Evolutionary conservation across 2,888 invertebrate species (phyloP).

Genomic region (Autographa gamma): DNA sequence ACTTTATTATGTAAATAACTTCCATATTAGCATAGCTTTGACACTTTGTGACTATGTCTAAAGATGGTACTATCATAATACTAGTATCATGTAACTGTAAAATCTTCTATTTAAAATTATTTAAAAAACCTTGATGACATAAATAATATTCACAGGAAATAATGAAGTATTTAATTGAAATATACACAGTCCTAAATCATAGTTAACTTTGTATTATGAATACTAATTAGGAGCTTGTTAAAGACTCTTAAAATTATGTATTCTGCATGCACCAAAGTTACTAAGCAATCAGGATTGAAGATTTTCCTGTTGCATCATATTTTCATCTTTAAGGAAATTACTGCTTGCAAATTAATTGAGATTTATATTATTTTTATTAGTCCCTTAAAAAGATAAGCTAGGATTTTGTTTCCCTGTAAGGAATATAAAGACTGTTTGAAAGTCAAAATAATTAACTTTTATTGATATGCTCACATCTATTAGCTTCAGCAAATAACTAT

Average conservation of each 20-base stretch:
- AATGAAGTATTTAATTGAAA: too few relatives aligned
- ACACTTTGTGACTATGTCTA: constrained; percentile 27
- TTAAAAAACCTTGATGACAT: background rate
- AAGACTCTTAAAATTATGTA: background rate
- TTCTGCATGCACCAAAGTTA: background rate
- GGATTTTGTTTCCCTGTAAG: background rate
- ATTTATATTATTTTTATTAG: background rate
- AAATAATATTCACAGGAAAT: background rate
- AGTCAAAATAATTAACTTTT: constrained; percentile 1
- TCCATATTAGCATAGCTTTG: constrained; percentile 20
- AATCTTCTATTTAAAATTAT: background rate
- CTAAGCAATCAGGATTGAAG: constrained; percentile 9
- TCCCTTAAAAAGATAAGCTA: background rate
- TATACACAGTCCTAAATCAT: background rate
- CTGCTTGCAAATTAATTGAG: background rate
- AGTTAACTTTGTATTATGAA: too few relatives aligned
- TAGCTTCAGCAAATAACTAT: background rate
- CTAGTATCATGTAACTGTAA: constrained; percentile 16
- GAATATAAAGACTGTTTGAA: background rate
- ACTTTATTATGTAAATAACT: constrained; percentile 51
- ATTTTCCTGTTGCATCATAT: constrained; percentile 18
- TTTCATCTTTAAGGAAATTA: background rate
- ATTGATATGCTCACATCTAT: background rate
- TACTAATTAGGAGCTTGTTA: background rate
- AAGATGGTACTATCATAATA: constrained; percentile 15